Base-by-base conservation (phyloP, 1,140 invertebrate species). In the Tetraneura akinire region DNA sequence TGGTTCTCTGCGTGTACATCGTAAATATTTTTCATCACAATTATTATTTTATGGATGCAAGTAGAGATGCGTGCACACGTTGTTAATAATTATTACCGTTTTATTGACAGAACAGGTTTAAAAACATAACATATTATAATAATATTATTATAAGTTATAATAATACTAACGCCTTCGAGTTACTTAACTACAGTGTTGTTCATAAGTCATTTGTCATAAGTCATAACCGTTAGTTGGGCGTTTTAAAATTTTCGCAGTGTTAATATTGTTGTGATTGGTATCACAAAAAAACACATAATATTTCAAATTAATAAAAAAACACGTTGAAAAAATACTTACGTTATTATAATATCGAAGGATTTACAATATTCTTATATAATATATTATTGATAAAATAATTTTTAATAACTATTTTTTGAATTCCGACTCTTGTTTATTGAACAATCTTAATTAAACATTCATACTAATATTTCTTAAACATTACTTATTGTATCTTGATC, bases 41-140 rank as follows among this genome's bases (percentile, higher is more conserved):
- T 62, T 62, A 37, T 62, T 18, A 62, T 32, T 62, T 62, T 62
- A 62, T 62, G 23, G 3, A 10, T 23, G n/a, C 9, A 62, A 37
- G n/a, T 62, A 62, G 29, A 1, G 18, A 9, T 37, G 32, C 18
- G 10, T 62, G 29, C 32, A 32, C 26, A 16, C 60, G 32, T n/a
- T n/a, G n/a, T 62, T 62, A 62, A 62, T 62, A 32, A 62, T 9
- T 62, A 62, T 62, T 62, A 62, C 32, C 60, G 60, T 62, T 62
- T 62, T 62, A 62, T 62, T 62, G 60, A 32, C 16, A n/a, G 32
- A 62, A 62, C 60, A n/a, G 60, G 60, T 62, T 62, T 62, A 62
- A 62, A 62, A 32, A 32, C 1, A 18, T n/a, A 60, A 60, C 26
- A 26, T n/a, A n/a, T n/a, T n/a, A n/a, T n/a, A n/a, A n/a, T n/a